phyloP scores from a whole-genome alignment of 2,797 vertebrate genomes.

The Scyliorhinus canicula region DNA sequence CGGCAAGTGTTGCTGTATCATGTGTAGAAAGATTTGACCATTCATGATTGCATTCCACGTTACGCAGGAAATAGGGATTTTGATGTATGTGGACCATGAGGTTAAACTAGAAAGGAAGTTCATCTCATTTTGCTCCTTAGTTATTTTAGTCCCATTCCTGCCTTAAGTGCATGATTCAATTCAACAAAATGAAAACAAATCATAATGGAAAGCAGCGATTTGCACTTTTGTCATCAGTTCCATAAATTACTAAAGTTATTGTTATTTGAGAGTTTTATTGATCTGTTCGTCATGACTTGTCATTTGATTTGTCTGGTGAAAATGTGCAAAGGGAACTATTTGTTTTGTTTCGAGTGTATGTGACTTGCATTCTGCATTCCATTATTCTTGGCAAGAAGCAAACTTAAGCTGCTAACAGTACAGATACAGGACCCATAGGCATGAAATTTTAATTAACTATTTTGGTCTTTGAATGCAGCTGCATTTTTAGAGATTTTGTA shows the following conservation, averaged over 20 bases:
- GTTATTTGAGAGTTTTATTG: not conserved
- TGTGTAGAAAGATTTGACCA: not conserved
- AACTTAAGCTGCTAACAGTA: not conserved
- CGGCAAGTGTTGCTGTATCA: not conserved
- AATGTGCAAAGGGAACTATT: not conserved
- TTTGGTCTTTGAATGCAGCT: not conserved
- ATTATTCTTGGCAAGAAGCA: not conserved
- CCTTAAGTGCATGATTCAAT: not conserved
- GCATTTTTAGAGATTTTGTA: not conserved
- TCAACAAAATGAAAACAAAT: not conserved
- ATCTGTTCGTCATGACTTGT: not conserved
- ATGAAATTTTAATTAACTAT: not conserved
- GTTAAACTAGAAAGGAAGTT: not conserved
- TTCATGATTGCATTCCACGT: not conserved
- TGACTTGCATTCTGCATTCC: not conserved
- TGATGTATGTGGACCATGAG: too few relatives aligned
- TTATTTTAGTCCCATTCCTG: not conserved
- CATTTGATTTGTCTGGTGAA: not conserved
- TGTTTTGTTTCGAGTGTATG: not conserved
- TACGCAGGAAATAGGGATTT: not conserved
- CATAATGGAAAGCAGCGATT: not conserved
- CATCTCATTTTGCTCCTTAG: not conserved
- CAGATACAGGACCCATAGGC: not conserved
- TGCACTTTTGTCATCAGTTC: not conserved
- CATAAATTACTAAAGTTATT: not conserved